phyloP scores from a whole-genome alignment of 2,888 invertebrate species.

The Amphipyra berbera region DNA sequence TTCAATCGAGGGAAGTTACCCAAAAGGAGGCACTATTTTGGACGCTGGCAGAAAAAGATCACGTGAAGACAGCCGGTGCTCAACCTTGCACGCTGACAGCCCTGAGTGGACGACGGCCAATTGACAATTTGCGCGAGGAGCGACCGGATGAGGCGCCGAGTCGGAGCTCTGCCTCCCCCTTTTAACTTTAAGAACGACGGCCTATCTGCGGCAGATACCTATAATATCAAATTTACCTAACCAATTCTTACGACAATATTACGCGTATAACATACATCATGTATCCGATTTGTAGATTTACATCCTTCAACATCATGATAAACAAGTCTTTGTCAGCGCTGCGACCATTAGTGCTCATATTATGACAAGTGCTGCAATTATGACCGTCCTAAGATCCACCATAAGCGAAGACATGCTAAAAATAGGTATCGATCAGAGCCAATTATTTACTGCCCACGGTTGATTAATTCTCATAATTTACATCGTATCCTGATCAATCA shows the following conservation, averaged over 20 bases:
- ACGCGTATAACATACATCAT: constrained; percentile 18
- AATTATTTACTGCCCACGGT: constrained; percentile 42
- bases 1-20: not conserved
- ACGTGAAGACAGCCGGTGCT: constrained; percentile 68
- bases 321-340: constrained; percentile 14
- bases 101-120: constrained; percentile 81
- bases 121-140: constrained; percentile 85
- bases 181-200: constrained; percentile 78
- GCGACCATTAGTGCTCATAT: constrained; percentile 13
- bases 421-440: constrained; percentile 52
- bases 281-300: constrained; percentile 12
- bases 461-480: constrained; percentile 23
- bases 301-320: constrained; percentile 21
- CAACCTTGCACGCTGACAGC: constrained; percentile 79
- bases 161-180: constrained; percentile 82
- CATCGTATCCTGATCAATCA: constrained; percentile 12
- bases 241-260: constrained; percentile 47
- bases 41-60: constrained; percentile 64
- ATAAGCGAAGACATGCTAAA: constrained; percentile 35
- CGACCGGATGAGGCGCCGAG: constrained; percentile 86
- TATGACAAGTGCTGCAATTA: constrained; percentile 29
- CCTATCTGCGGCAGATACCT: constrained; percentile 71
- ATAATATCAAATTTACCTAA: constrained; percentile 69
- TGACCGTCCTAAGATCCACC: constrained; percentile 18
- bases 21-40: constrained; percentile 49